These are phyloP conservation scores for Dicyrtoma fusca DNA, from an alignment of 2,888 invertebrate species.

Conservation along the genomic window DNA sequence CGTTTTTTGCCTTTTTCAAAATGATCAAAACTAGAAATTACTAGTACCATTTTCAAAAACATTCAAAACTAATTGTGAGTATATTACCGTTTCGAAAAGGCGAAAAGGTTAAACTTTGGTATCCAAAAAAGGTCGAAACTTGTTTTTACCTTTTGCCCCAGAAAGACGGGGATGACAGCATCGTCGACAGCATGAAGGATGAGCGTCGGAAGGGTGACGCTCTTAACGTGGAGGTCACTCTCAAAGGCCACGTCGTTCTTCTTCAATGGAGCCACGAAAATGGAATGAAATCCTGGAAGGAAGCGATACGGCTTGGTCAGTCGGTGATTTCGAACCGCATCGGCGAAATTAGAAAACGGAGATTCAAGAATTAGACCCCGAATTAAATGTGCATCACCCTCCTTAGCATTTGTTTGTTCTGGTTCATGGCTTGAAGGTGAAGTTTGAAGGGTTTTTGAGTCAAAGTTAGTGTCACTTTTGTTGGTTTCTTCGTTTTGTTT, in stretches of 20 bases:
- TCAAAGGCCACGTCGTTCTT: slow-evolving; percentile 73
- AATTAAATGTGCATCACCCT: slow-evolving; percentile 62
- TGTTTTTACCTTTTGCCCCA: slow-evolving; percentile 72
- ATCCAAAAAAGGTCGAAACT: too few relatives aligned
- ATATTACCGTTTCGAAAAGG: too few relatives aligned
- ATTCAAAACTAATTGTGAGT: too few relatives aligned
- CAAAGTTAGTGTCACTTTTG: too few relatives aligned
- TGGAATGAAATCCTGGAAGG: slow-evolving; percentile 80
- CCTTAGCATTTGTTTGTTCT: too few relatives aligned
- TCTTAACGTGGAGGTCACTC: slow-evolving; percentile 73
- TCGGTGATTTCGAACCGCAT: slow-evolving; percentile 5
- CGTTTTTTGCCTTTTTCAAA: too few relatives aligned
- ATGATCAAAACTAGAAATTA: too few relatives aligned
- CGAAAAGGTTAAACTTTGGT: too few relatives aligned
- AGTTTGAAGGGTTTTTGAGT: too few relatives aligned
- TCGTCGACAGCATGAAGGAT: slow-evolving; percentile 89
- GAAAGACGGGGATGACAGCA: slow-evolving; percentile 75
- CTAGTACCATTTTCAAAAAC: too few relatives aligned
- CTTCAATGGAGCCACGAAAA: slow-evolving; percentile 78
- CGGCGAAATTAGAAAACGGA: slow-evolving; percentile 74
- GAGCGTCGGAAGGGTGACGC: slow-evolving; percentile 73
- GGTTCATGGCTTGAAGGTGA: background rate
- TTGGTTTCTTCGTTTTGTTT: too few relatives aligned
- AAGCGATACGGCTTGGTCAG: slow-evolving; percentile 67
- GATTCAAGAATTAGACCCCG: slow-evolving; percentile 83